Evolutionary conservation across 2,113 vertebrate species (phyloP).

Genomic region (Oreochromis aureus): DNA sequence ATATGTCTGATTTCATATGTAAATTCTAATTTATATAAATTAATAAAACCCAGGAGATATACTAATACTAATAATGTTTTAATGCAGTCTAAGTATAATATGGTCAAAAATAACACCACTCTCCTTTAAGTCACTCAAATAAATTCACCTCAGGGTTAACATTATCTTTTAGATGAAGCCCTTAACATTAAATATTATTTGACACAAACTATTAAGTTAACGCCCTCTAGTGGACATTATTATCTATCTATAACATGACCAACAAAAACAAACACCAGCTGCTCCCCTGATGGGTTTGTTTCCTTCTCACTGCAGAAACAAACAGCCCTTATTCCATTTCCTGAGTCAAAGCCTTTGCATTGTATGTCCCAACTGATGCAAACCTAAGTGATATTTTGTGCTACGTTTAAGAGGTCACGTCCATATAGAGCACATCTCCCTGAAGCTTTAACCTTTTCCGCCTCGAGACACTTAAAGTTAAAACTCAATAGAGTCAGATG

Average conservation of each 20-base stretch:
- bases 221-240: slow-evolving; percentile 21
- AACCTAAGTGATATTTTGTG: slow-evolving; percentile 22
- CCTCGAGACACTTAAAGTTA: slow-evolving; percentile 18
- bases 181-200: background rate
- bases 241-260: background rate
- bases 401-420: slow-evolving; percentile 28
- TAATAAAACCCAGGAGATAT: background rate
- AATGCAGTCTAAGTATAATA: background rate
- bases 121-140: background rate
- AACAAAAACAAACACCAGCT: background rate
- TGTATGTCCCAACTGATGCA: background rate
- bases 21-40: background rate
- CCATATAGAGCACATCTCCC: background rate
- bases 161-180: background rate
- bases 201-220: background rate
- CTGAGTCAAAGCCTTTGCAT: background rate
- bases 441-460: slow-evolving; percentile 20
- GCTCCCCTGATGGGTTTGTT: background rate
- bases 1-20: background rate
- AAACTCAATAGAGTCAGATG: background rate
- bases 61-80: too few species aligned
- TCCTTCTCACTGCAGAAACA: background rate
- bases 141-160: background rate
- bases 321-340: background rate
- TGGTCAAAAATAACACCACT: background rate